Evolutionary conservation across 2,797 vertebrate species (phyloP), one percentile per base, ranked within the genome.

Genomic region (Notamacropus eugenii): DNA sequence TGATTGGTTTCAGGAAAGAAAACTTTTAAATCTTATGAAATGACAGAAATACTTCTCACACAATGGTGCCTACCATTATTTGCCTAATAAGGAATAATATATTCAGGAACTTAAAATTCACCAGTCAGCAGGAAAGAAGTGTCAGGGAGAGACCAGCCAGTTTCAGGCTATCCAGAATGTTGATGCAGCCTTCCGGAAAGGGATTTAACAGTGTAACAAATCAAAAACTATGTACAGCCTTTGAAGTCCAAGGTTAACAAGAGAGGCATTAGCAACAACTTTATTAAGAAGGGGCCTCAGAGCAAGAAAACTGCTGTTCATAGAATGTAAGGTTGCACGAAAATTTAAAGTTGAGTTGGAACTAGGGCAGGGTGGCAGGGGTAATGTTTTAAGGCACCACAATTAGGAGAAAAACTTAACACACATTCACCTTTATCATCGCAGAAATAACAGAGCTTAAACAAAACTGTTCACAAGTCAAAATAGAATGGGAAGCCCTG

Each of bases 231-330:
- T 50, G 24, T 50, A 87, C 74, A 50, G 74, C 40, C 40, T 87
- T 87, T 87, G 74, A 87, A 87, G 74, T 87, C 74, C 74, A 87
- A 87, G 74, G 74, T 46, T 87, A 87, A 50, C 74, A 87, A 87
- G 74, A 87, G 40, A 87, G 40, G 74, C 74, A 87, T 87, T 87
- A 87, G 27, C 40, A 82, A 82, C 19, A 50, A 87, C 74, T 87
- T 87, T 87, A 87, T 87, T 87, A 87, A 46, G 74, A 46, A 4
- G 40, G 22, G 50, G 74, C 74, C 74, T 87, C 74, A 87, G 40
- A 87, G 74, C 74, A 87, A 87, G 74, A 87, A 87, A 87, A 87
- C 74, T 50, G 74, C 74, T 87, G 40, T 87, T 50, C 40, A 50
- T 46, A 46, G 74, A 50, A 50, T 50, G 40, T 11, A 87, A 40